A percentile compares a stretch with the other conserved stretches of the same genome.
Conservation (phyloP, 2,797 vertebrate species). For the Coluber constrictor region DNA sequence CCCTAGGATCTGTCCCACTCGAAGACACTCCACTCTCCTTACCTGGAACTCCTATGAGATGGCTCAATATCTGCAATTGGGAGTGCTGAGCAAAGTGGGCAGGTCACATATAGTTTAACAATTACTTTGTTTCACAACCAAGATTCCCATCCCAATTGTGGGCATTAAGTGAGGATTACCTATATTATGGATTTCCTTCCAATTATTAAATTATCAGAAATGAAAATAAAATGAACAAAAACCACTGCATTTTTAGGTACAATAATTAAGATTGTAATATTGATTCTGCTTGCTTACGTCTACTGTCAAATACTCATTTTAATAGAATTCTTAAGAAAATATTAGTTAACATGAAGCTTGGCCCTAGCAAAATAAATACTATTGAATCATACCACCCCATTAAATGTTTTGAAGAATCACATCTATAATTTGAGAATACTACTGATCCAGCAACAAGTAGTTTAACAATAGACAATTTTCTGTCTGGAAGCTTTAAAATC, state of each 20-base stretch:
- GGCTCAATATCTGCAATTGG: too few relatives aligned
- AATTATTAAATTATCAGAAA: not conserved
- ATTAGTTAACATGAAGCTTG: not conserved
- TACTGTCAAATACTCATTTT: not conserved
- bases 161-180: too few relatives aligned
- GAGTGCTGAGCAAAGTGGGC: too few relatives aligned
- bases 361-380: not conserved
- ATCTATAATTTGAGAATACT: not conserved
- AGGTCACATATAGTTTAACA: too few relatives aligned
- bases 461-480: not conserved
- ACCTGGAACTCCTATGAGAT: too few relatives aligned
- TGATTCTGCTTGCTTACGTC: not conserved
- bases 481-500: not conserved
- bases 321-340: not conserved
- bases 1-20: too few relatives aligned
- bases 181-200: too few relatives aligned
- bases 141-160: too few relatives aligned
- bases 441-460: not conserved
- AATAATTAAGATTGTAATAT: not conserved
- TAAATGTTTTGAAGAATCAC: not conserved
- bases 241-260: not conserved
- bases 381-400: not conserved
- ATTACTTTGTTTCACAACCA: too few relatives aligned
- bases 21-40: too few relatives aligned
- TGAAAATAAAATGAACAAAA: not conserved